Evolutionary conservation across 1,140 invertebrate species (phyloP).

Genomic region (Odontomachus brunneus): DNA sequence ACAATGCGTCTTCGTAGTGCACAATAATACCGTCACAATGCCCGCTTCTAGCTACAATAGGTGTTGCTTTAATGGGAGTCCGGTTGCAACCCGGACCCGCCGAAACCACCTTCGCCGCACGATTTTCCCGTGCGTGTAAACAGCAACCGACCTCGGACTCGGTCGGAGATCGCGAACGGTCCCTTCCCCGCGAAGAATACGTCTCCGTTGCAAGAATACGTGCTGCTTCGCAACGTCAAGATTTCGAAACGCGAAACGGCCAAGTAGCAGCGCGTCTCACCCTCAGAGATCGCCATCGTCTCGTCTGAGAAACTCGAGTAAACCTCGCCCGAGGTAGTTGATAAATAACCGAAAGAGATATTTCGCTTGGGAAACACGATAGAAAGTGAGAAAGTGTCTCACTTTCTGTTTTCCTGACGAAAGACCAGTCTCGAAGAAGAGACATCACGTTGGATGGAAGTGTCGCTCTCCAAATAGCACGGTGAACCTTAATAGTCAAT

Average conservation of each 20-base stretch:
- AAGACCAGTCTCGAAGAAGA: background rate
- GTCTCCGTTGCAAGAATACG: background rate
- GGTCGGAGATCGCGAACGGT: background rate
- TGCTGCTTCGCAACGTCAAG: slow-evolving; percentile 46
- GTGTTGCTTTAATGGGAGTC: slow-evolving; percentile 85
- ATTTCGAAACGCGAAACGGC: slow-evolving; percentile 37
- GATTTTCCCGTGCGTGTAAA: slow-evolving; percentile 70
- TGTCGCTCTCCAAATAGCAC: too few species aligned
- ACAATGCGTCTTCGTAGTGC: slow-evolving; percentile 80
- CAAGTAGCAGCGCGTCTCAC: slow-evolving; percentile 40
- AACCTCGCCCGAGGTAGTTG: background rate
- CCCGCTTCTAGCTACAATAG: slow-evolving; percentile 77
- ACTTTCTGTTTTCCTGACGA: background rate
- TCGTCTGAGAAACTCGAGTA: slow-evolving; percentile 11
- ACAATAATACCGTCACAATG: slow-evolving; percentile 83
- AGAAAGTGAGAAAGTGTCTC: background rate
- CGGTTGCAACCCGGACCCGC: slow-evolving; percentile 77
- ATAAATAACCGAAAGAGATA: background rate
- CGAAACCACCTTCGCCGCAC: slow-evolving; percentile 61
- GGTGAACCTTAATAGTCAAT: background rate
- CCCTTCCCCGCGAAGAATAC: slow-evolving; percentile 29
- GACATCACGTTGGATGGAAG: slow-evolving; percentile 23
- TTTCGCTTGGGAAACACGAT: background rate
- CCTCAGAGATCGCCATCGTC: slow-evolving; percentile 34
- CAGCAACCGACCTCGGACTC: slow-evolving; percentile 52